These are phyloP conservation scores for Electrophaes corylata DNA, from an alignment of 2,888 invertebrate species.

Conservation along the genomic window DNA sequence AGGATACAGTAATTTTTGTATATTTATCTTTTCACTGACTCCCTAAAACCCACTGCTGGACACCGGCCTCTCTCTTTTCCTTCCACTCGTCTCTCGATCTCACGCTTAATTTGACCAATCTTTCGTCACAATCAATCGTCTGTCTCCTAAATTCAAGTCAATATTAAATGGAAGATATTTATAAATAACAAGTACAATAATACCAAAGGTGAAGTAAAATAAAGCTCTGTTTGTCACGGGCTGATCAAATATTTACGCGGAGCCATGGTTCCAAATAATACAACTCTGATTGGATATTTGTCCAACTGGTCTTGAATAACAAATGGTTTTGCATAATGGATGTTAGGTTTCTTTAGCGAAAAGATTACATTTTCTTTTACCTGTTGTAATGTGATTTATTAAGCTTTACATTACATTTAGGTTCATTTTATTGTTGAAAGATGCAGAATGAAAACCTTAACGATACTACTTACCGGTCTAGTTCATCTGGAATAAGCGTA, in stretches of 20 bases:
- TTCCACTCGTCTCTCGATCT: no score
- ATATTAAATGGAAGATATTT: no score
- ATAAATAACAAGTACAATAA: background rate
- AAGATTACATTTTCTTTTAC: background rate
- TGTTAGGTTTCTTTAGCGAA: slow-evolving; percentile 19
- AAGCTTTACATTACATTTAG: background rate
- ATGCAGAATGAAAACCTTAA: no score
- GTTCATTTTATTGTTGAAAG: background rate
- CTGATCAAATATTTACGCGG: slow-evolving; percentile 54
- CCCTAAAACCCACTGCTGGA: no score
- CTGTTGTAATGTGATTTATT: background rate
- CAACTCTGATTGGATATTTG: slow-evolving; percentile 50
- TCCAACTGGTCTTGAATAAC: slow-evolving; percentile 39
- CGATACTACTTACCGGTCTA: no score
- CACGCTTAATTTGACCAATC: no score
- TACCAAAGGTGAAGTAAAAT: slow-evolving; percentile 31
- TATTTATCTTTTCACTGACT: no score
- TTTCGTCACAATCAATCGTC: no score
- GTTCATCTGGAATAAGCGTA: no score
- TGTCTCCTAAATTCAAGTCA: no score
- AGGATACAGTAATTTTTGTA: no score
- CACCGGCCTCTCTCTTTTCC: no score
- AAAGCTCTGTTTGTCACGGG: slow-evolving; percentile 40
- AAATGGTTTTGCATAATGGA: slow-evolving; percentile 39
- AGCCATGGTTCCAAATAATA: slow-evolving; percentile 47